Base-by-base conservation (phyloP, 2,113 vertebrate genomes). In the Calypte anna region DNA sequence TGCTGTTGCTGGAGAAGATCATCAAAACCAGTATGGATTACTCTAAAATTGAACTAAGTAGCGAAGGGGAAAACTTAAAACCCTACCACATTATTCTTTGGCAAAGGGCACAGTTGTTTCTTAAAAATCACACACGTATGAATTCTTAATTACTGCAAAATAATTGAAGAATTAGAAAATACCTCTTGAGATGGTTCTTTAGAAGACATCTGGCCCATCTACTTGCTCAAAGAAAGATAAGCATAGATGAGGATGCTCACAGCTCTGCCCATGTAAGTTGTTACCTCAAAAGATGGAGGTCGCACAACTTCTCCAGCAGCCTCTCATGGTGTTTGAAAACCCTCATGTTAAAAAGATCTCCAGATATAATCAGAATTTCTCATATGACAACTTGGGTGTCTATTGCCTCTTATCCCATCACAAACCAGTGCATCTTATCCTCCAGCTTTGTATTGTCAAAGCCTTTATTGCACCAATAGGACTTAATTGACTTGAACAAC, bases 221-320 rank as follows among this genome's bases (percentile, higher is more conserved):
- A 11, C 23, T 6, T 38, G 9, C 63, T 72, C 68, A 86, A 72
- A 82, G 13, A 70, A 46, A 8, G 6, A 4, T 20, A 23, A 63
- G 1, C 6, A 40, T 1, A 43, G 21, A 43, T 61, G 9, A 78
- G 64, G 21, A 3, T 68, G 7, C 28, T 67, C 3, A 1, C 6
- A 8, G 5, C 9, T 57, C 22, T 58, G 8, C 30, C 12, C 28
- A 62, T 10, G 5, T 59, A 40, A 36, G 12, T 43, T 59, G 24
- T 33, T 9, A 28, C 22, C 50, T 17, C 69, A 38, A 68, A 20
- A 15, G 4, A 48, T 10, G 12, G 12, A 75, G 3, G 9, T 58
- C 48, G 31, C 16, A 57, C 28, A 79, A 12, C 27, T 81, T 43
- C 28, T 66, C 64, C 51, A 33, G 57, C 31, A 33, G 57, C 21